Conservation (phyloP, 1,140 invertebrate genomes). For the Drosophila albomicans region DNA sequence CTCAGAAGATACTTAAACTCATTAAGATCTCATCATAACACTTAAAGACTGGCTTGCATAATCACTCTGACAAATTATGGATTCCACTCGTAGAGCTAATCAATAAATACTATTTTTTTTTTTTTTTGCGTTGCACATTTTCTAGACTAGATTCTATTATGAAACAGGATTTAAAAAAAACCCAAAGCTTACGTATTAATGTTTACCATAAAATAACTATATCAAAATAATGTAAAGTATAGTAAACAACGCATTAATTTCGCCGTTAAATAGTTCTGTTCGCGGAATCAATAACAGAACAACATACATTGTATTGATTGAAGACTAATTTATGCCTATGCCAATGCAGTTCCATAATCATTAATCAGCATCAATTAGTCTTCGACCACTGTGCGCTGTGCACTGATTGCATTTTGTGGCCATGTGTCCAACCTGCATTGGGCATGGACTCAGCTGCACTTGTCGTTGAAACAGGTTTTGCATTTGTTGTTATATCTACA, state of each 20-base stretch:
- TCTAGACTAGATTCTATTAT: too few species aligned
- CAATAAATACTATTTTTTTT: too few species aligned
- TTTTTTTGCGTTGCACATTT: too few species aligned
- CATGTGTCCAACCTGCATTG: constrained; percentile 76
- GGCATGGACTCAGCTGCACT: constrained; percentile 68
- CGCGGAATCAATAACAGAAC: constrained; percentile 2
- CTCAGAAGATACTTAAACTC: too few species aligned
- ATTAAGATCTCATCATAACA: too few species aligned
- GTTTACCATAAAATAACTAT: not conserved
- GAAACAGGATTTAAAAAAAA: too few species aligned
- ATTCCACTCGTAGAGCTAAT: too few species aligned
- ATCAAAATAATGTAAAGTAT: not conserved
- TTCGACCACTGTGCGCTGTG: constrained; percentile 48
- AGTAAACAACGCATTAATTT: not conserved
- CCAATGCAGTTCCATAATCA: constrained; percentile 2
- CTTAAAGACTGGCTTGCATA: too few species aligned
- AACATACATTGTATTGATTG: constrained; percentile 1
- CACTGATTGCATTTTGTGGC: constrained; percentile 60
- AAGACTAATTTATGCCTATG: not conserved
- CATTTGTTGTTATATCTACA: constrained; percentile 38
- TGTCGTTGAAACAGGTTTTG: constrained; percentile 72
- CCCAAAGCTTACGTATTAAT: not conserved
- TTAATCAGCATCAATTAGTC: not conserved
- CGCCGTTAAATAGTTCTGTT: not conserved
- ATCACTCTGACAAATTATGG: too few species aligned